A percentile compares a stretch with the other conserved stretches of the same genome.
phyloP scores from a whole-genome alignment of 2,888 invertebrate species.

The Aporophyla lueneburgensis region DNA sequence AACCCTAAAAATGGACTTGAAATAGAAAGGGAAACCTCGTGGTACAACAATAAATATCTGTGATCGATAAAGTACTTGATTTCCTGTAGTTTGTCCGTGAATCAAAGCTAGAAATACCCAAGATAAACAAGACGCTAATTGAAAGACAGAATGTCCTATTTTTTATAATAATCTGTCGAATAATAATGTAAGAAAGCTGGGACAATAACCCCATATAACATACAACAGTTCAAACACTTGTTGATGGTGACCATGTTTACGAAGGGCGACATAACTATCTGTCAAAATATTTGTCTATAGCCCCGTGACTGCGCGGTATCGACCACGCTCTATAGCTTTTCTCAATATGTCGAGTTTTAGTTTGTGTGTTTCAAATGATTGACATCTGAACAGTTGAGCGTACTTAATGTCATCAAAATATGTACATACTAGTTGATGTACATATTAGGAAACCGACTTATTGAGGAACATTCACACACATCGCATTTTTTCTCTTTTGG shows the following conservation, averaged over 20 bases:
- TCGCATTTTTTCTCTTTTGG: background rate
- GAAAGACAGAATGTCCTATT: background rate
- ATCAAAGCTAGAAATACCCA: background rate
- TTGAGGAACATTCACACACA: background rate
- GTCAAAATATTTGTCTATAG: conserved; percentile 38
- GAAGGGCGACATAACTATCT: conserved; percentile 27
- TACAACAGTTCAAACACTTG: conserved; percentile 60
- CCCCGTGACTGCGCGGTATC: background rate
- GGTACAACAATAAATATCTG: background rate
- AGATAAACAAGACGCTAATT: background rate
- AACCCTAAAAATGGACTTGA: too few species aligned
- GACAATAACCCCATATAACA: conserved; percentile 39
- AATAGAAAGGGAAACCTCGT: background rate
- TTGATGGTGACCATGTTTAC: conserved; percentile 51
- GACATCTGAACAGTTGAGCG: background rate
- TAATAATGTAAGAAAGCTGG: conserved; percentile 17
- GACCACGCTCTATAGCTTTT: background rate
- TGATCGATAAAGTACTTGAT: background rate
- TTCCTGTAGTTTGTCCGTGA: background rate
- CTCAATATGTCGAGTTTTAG: background rate
- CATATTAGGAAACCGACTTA: background rate
- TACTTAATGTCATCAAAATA: background rate
- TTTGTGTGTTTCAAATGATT: background rate
- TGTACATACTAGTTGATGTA: background rate
- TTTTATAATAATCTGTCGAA: conserved; percentile 5